Conservation (phyloP, 2,888 invertebrate genomes). For the Matsumyia berberina region DNA sequence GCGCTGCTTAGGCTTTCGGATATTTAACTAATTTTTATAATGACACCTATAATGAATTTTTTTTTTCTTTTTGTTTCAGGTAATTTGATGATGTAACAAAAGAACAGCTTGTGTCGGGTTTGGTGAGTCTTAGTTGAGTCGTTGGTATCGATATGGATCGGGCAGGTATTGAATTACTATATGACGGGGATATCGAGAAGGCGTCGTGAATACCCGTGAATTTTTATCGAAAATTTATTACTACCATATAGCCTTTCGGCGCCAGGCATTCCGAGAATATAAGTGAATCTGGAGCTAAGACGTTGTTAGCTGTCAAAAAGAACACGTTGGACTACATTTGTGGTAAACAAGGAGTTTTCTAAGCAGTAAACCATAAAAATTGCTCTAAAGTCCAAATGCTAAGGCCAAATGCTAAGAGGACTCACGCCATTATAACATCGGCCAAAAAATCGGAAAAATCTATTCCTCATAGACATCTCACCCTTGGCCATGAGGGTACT, state of each 20-base stretch:
- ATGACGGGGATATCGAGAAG: not conserved
- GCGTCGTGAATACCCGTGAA: not conserved
- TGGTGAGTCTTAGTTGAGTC: not conserved
- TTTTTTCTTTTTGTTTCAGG: conserved; percentile 55
- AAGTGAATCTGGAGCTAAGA: no score
- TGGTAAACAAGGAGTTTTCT: no score
- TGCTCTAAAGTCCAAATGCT: no score
- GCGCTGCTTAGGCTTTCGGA: conserved; percentile 2
- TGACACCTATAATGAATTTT: not conserved
- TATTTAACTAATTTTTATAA: conserved; percentile 7
- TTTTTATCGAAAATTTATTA: not conserved
- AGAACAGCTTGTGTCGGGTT: not conserved
- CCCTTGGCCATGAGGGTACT: no score
- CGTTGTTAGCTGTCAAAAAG: no score
- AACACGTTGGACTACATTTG: no score
- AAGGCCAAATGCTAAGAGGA: no score
- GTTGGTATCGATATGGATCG: not conserved
- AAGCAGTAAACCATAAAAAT: no score
- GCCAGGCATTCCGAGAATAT: no score
- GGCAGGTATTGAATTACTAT: not conserved
- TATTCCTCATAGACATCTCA: no score
- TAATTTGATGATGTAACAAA: conserved; percentile 26
- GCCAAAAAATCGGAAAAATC: no score
- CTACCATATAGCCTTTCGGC: not conserved
- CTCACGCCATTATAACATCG: no score